These are phyloP conservation scores for Actenoides hombroni DNA, from an alignment of 2,113 vertebrate genomes.

Conservation along the genomic window DNA sequence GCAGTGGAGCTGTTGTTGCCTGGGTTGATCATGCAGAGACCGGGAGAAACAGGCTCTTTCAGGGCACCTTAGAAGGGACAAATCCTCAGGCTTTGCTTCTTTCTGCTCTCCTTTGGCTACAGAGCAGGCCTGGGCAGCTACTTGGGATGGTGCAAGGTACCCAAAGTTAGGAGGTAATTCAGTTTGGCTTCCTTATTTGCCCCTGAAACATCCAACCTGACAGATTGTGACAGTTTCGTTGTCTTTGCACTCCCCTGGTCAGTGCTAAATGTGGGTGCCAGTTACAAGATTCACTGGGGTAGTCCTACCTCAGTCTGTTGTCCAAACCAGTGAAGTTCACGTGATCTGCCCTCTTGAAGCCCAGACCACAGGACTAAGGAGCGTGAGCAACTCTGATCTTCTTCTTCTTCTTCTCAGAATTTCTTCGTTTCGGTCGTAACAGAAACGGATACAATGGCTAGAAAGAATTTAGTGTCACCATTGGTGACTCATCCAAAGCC, in stretches of 20 bases:
- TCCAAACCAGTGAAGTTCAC: neutral
- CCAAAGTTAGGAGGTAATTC: neutral
- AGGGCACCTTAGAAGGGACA: neutral
- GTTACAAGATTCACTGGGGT: neutral
- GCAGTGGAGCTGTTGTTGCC: fast-evolving
- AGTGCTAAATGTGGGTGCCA: neutral
- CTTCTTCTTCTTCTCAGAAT: neutral
- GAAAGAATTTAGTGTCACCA: neutral
- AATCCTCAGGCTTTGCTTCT: neutral
- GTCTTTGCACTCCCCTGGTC: neutral
- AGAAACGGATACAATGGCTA: neutral
- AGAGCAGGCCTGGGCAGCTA: neutral
- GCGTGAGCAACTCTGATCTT: neutral
- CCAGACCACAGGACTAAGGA: neutral
- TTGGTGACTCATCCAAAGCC: neutral
- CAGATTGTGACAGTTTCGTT: neutral
- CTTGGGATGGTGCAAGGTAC: neutral
- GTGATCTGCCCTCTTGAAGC: neutral
- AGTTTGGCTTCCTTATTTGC: neutral
- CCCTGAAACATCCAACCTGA: neutral
- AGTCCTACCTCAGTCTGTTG: fast-evolving
- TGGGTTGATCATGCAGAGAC: neutral
- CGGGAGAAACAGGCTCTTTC: neutral
- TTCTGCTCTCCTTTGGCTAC: neutral
- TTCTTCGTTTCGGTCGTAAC: neutral